A percentile compares a stretch with the other conserved stretches of the same genome.
phyloP scores from a whole-genome alignment of 2,888 invertebrate species.

The Hartigia nigra region DNA sequence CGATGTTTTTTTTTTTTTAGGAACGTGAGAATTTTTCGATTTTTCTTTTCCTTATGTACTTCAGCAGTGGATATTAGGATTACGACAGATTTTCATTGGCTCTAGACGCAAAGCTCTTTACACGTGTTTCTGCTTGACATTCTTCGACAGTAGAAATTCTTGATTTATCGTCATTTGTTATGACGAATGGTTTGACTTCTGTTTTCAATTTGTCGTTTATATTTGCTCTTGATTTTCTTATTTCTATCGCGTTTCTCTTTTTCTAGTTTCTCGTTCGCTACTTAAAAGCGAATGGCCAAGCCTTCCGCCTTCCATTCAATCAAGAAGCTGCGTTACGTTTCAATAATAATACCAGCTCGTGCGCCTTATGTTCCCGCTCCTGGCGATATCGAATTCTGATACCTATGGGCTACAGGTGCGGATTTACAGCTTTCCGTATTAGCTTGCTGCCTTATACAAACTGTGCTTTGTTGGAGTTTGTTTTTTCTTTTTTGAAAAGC shows the following conservation, averaged over 20 bases:
- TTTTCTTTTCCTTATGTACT: too few species aligned
- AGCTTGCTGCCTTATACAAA: background rate
- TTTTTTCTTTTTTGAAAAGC: background rate
- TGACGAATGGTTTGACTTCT: background rate
- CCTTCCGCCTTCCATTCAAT: background rate
- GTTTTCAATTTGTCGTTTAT: background rate
- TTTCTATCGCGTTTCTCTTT: background rate
- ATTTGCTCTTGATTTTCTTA: background rate
- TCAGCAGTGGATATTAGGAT: background rate
- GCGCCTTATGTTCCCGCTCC: background rate
- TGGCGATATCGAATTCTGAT: background rate
- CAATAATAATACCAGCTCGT: background rate
- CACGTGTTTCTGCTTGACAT: background rate
- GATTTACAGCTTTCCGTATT: background rate
- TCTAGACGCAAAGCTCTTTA: background rate
- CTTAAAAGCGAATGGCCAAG: background rate
- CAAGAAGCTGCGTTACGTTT: background rate
- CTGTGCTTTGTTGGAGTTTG: background rate
- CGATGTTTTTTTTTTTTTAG: too few species aligned
- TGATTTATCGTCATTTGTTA: background rate
- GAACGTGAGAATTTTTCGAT: too few species aligned
- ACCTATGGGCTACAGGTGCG: background rate
- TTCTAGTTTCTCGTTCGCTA: background rate
- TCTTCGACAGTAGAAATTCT: background rate
- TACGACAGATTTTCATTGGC: background rate